Base-by-base conservation (phyloP, 37 sponge, comb jelly and placozoan species). In the Spongilla lacustris region DNA sequence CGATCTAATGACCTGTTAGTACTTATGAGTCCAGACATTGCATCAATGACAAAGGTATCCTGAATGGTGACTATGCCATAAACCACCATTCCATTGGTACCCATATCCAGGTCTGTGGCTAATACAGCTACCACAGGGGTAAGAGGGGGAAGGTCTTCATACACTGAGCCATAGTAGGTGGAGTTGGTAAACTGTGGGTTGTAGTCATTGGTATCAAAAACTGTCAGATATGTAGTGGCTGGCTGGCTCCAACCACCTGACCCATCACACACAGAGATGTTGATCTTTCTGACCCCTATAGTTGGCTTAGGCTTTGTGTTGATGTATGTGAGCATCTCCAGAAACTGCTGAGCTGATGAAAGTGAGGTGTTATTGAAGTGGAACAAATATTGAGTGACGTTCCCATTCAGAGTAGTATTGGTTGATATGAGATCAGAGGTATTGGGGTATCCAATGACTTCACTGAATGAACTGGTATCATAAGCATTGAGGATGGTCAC, bases 301-400 rank as follows among this genome's bases (percentile, higher is more conserved):
- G 87, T 78, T 82, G 93, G 93, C 23, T 93, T 89, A 19, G 22
- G 32, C 37, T 74, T 29, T 19, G 50, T 66, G 77, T 93, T 93
- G 41, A 24, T n/a, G 83, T 93, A 93, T 1, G 22, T 27, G 27
- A 93, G 76, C 6, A 79, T 29, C 8, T 69, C 29, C 27, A 93
- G 67, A 17, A 58, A 58, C 58, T 58, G 19, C 1, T 17, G 19
- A 58, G 58, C 58, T 58, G 58, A 10, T 58, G 21, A 17, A 4
- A 89, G 36, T 58, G 58, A 58, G 58, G 11, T 58, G 58, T 78
- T 37, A 30, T 32, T 68, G 25, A 81, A 75, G 36, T 36, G 13
- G 9, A 46, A 69, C 8, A 76, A 31, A 58, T 58, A 58, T 58
- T 58, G 12, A 58, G 58, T 58, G 58, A 58, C 11, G 58, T 17